Conservation (phyloP, 2,113 vertebrate species). For the Cochlearius cochlearius region DNA sequence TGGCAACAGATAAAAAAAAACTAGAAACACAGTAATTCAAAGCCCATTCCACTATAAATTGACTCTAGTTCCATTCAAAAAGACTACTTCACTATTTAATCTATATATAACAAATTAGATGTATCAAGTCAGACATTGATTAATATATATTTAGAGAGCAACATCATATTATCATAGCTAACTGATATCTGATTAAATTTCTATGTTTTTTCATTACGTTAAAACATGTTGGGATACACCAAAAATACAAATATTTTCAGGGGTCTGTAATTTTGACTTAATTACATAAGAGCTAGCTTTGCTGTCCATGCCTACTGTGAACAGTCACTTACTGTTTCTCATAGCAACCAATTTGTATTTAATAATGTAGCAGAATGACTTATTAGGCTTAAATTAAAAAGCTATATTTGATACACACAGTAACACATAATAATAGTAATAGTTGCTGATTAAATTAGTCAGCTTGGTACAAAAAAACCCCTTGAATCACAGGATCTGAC, state of each 20-base stretch:
- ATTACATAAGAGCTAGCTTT: constrained; percentile 54
- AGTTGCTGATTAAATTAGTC: constrained; percentile 25
- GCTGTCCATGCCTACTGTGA: constrained; percentile 10
- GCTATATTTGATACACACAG: neutral
- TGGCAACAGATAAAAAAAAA: neutral
- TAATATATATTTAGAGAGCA: constrained; percentile 42
- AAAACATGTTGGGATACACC: neutral
- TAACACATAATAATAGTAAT: constrained; percentile 33
- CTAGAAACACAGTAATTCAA: neutral
- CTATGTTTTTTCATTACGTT: constrained; percentile 8
- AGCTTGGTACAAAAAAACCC: neutral
- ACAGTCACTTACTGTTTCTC: constrained; percentile 45
- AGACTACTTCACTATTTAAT: neutral
- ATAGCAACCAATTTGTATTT: constrained; percentile 66
- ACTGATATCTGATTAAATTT: constrained; percentile 30
- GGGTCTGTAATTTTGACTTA: constrained; percentile 56
- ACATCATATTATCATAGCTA: constrained; percentile 29
- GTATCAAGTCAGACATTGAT: constrained; percentile 33
- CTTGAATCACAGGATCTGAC: neutral
- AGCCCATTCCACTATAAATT: neutral
- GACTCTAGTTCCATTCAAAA: neutral
- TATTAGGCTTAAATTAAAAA: constrained; percentile 40
- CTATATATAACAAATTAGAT: constrained; percentile 11
- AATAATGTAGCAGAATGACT: constrained; percentile 43
- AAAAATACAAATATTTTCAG: constrained; percentile 34